Conservation (phyloP, 2,888 invertebrate genomes). For the Drosophila macrospina region DNA sequence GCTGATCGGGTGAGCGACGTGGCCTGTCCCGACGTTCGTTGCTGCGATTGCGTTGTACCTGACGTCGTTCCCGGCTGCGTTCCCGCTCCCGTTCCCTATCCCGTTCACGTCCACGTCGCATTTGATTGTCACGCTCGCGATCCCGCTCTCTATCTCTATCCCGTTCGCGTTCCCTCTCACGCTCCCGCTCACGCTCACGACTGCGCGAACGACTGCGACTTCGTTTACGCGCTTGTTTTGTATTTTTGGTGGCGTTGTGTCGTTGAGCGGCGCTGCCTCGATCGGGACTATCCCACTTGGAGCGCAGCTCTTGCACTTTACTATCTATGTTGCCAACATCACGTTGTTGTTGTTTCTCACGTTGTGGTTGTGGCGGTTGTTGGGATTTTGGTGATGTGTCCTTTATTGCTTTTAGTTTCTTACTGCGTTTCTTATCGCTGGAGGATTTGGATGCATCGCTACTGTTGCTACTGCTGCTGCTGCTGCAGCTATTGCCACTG, state of each 20-base stretch:
- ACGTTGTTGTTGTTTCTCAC: conserved; percentile 23
- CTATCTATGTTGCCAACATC: conserved; percentile 11
- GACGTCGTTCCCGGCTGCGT: conserved; percentile 48
- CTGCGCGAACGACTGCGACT: conserved; percentile 39
- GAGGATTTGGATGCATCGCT: conserved; percentile 50
- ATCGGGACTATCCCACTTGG: conserved; percentile 82
- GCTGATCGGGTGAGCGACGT: conserved; percentile 60
- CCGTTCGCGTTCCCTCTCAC: conserved; percentile 27
- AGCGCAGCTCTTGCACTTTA: conserved; percentile 65
- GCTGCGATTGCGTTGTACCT: conserved; percentile 42
- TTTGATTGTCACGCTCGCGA: conserved; percentile 23
- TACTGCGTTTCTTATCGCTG: conserved; percentile 19
- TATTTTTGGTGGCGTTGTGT: conserved; percentile 25
- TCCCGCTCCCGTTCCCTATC: conserved; percentile 44
- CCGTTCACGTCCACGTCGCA: conserved; percentile 31
- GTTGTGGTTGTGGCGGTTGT: not conserved
- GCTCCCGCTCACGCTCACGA: conserved; percentile 26
- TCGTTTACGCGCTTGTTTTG: conserved; percentile 27
- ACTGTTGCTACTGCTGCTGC: conserved; percentile 13
- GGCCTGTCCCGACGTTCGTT: conserved; percentile 46
- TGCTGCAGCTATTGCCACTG: conserved; percentile 7
- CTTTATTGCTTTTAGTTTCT: conserved; percentile 14
- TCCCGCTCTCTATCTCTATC: conserved; percentile 40
- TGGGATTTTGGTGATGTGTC: conserved; percentile 4
- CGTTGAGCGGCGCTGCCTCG: conserved; percentile 37